Evolutionary conservation across 1,140 invertebrate genomes (phyloP).

Genomic region (Lucilia cuprina): DNA sequence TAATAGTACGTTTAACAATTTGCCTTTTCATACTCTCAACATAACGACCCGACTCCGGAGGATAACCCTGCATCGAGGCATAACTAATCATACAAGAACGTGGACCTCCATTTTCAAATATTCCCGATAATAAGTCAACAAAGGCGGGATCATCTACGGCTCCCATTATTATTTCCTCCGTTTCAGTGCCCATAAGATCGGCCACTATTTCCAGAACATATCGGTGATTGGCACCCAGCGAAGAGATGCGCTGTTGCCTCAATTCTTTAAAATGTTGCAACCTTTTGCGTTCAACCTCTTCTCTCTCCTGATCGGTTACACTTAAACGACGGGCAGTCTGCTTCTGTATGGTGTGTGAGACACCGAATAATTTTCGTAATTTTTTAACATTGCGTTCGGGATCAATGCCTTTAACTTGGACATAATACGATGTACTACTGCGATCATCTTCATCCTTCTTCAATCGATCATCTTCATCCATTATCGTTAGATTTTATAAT

Average conservation of each 20-base stretch:
- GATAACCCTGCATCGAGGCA: constrained; percentile 62
- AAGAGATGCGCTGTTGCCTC: constrained; percentile 49
- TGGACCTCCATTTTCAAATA: constrained; percentile 64
- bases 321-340: constrained; percentile 46
- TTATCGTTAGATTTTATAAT: neutral
- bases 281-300: constrained; percentile 46
- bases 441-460: neutral
- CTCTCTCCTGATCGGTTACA: constrained; percentile 49
- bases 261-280: constrained; percentile 46
- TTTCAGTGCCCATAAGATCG: constrained; percentile 65
- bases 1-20: constrained; percentile 64
- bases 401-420: constrained; percentile 39
- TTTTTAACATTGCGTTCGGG: constrained; percentile 49
- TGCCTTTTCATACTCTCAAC: constrained; percentile 54
- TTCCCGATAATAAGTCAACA: constrained; percentile 67
- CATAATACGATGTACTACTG: neutral
- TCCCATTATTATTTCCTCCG: constrained; percentile 70
- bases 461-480: neutral
- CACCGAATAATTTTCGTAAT: constrained; percentile 48
- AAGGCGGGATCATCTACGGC: constrained; percentile 70
- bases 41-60: constrained; percentile 66
- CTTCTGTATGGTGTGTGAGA: constrained; percentile 50
- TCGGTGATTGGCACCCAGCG: constrained; percentile 64
- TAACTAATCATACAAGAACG: constrained; percentile 66
- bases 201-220: constrained; percentile 72